Conservation (phyloP, 2,888 invertebrate genomes). For the Metallyticus violacea region DNA sequence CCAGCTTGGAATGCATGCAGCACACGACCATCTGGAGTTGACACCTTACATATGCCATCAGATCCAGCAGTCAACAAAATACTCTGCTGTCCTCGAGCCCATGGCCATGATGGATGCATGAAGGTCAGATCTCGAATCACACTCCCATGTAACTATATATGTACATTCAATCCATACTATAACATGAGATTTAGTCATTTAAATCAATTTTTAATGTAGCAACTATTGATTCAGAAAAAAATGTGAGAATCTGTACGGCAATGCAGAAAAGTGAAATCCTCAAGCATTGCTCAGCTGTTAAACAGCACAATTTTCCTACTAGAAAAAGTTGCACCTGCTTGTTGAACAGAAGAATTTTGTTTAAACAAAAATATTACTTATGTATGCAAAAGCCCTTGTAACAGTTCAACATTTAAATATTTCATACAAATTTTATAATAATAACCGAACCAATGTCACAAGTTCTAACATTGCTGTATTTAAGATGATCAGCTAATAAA, state of each 20-base stretch:
- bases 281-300: neutral
- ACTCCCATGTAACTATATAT: conserved; percentile 45
- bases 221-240: neutral
- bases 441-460: no score
- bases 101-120: conserved; percentile 50
- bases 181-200: neutral
- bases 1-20: conserved; percentile 47
- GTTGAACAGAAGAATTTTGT: neutral
- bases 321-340: neutral
- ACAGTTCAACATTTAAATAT: no score
- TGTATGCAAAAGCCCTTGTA: neutral
- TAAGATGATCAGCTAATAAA: no score
- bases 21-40: conserved; percentile 47
- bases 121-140: conserved; percentile 49
- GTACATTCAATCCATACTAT: neutral
- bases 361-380: neutral
- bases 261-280: neutral
- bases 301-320: neutral
- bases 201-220: neutral
- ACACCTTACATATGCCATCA: conserved; percentile 49
- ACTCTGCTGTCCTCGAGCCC: conserved; percentile 45
- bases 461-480: no score
- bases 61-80: conserved; percentile 46
- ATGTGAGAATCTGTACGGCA: neutral
- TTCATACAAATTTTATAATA: no score